Conservation (phyloP, 2,888 invertebrate genomes). For the Lepetodrilus schrolli region DNA sequence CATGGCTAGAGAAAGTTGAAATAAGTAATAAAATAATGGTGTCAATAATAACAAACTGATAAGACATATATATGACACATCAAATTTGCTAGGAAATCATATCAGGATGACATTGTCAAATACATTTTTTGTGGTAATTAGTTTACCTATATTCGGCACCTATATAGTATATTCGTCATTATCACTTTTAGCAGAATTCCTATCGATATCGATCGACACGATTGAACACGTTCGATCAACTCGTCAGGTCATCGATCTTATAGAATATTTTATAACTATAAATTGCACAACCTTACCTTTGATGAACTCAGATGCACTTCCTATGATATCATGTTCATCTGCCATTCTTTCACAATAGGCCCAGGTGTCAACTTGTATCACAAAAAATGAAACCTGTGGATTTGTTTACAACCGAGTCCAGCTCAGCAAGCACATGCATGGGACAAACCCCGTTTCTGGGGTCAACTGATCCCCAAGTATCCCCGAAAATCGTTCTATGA, state of each 20-base stretch:
- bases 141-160: too few species aligned
- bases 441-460: conserved; percentile 1
- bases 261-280: not conserved
- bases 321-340: conserved; percentile 74
- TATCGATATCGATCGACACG: not conserved
- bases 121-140: too few species aligned
- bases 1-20: too few species aligned
- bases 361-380: not conserved
- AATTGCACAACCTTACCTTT: conserved; percentile 63
- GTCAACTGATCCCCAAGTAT: not conserved
- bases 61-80: too few species aligned
- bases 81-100: too few species aligned
- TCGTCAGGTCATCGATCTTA: not conserved
- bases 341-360: conserved; percentile 58
- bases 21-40: too few species aligned
- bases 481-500: not conserved
- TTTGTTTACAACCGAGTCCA: conserved; percentile 23
- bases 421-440: conserved; percentile 14
- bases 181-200: too few species aligned
- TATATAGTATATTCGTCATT: too few species aligned
- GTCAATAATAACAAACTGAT: too few species aligned
- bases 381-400: not conserved
- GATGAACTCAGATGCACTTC: conserved; percentile 75
- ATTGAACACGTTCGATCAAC: conserved; percentile 24
- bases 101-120: too few species aligned